Conservation (phyloP, 2,888 invertebrate species). For the Hemithea aestivaria region DNA sequence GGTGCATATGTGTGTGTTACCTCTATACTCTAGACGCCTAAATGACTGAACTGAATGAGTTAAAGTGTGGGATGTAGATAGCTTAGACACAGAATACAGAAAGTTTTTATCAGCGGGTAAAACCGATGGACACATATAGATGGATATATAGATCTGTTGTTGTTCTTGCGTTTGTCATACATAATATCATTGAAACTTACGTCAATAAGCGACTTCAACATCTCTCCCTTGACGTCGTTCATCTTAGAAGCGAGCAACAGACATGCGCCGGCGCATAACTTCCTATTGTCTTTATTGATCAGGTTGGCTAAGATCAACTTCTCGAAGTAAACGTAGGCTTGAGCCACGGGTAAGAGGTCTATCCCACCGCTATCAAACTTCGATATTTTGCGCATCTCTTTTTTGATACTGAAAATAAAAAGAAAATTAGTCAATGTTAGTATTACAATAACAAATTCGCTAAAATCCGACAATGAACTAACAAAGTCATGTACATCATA, state of each 20-base stretch:
- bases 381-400: constrained; percentile 96
- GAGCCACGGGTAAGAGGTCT: constrained; percentile 95
- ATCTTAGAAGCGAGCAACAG: constrained; percentile 96
- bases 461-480: too few species aligned
- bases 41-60: too few species aligned
- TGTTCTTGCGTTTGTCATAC: too few species aligned
- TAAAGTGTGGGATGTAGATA: too few species aligned
- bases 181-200: constrained; percentile 69
- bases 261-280: constrained; percentile 97
- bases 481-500: too few species aligned
- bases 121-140: too few species aligned
- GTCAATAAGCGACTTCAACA: constrained; percentile 92
- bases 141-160: too few species aligned
- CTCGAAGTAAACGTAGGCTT: constrained; percentile 99
- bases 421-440: background rate
- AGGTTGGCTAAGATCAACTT: constrained; percentile 94
- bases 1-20: too few species aligned
- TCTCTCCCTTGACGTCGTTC: constrained; percentile 96
- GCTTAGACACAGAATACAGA: too few species aligned
- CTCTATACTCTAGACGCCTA: too few species aligned
- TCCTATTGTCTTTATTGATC: constrained; percentile 96
- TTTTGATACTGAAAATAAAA: constrained; percentile 86
- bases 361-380: constrained; percentile 88
- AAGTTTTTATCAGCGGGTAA: too few species aligned
- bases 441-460: constrained; percentile 2